Percentiles rank a stretch among this genome's conserved stretches.
Evolutionary conservation across 2,113 vertebrate genomes (phyloP).

Genomic region (Gorsachius goisagi): DNA sequence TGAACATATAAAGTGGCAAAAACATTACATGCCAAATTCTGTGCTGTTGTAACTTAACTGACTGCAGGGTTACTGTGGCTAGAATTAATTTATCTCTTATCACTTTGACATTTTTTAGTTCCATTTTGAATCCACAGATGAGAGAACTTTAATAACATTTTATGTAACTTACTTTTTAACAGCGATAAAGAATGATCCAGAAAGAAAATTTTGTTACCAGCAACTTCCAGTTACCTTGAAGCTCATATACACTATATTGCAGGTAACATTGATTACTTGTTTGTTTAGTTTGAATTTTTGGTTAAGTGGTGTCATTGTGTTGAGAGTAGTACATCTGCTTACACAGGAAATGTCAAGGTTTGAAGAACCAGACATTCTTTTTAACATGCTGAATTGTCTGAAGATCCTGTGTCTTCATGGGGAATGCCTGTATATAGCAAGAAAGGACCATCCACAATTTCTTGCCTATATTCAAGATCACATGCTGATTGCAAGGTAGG

Average conservation of each 20-base stretch:
- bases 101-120: neutral
- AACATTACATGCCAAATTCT: neutral
- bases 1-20: neutral
- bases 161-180: slow-evolving; percentile 55
- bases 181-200: slow-evolving; percentile 91
- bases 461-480: slow-evolving; percentile 94
- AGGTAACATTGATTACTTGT: slow-evolving; percentile 78
- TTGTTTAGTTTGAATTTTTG: slow-evolving; percentile 23
- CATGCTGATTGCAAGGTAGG: slow-evolving; percentile 94
- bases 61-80: neutral
- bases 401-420: slow-evolving; percentile 96
- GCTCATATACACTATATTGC: slow-evolving; percentile 95
- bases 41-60: neutral
- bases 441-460: slow-evolving; percentile 94
- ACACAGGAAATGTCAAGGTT: slow-evolving; percentile 95
- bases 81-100: neutral
- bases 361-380: slow-evolving; percentile 98
- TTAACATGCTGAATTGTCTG: slow-evolving; percentile 97
- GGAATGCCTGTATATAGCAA: slow-evolving; percentile 91
- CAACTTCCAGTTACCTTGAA: slow-evolving; percentile 93
- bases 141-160: neutral
- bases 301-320: neutral
- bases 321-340: slow-evolving; percentile 16
- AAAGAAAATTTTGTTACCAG: slow-evolving; percentile 93
- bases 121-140: neutral